These are phyloP conservation scores for Cheilosia soror DNA, from an alignment of 2,888 invertebrate genomes.

Conservation along the genomic window DNA sequence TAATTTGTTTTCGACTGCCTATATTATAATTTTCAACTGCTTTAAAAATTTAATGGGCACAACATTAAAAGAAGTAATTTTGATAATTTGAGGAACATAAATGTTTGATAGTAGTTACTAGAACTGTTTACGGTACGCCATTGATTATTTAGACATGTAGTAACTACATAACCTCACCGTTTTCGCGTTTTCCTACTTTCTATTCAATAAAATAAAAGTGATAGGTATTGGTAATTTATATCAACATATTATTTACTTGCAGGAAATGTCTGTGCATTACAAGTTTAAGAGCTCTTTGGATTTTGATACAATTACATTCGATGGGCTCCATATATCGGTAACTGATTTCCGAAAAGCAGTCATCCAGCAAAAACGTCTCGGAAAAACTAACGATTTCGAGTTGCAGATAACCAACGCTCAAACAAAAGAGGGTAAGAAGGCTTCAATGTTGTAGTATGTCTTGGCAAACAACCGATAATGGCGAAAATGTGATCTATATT, in stretches of 20 bases:
- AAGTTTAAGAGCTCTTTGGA: constrained; percentile 98
- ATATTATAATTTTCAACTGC: background rate
- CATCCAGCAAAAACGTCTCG: constrained; percentile 96
- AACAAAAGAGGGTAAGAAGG: constrained; percentile 94
- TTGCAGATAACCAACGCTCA: constrained; percentile 98
- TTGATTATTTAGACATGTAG: constrained; percentile 16
- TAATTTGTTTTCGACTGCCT: background rate
- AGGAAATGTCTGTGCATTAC: constrained; percentile 96
- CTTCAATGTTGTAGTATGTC: background rate
- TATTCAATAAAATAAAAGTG: background rate
- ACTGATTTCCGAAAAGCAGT: constrained; percentile 97
- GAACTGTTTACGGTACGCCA: constrained; percentile 7
- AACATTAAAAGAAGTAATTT: background rate
- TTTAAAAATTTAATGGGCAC: background rate
- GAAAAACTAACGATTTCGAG: constrained; percentile 97
- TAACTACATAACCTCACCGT: constrained; percentile 41
- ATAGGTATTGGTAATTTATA: background rate
- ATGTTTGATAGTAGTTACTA: background rate
- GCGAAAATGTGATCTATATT: no score
- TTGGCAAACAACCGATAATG: background rate
- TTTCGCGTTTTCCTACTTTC: background rate
- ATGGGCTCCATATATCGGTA: constrained; percentile 98
- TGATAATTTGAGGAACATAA: background rate
- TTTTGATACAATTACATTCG: constrained; percentile 98
- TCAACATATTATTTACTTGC: constrained; percentile 4